A percentile compares a stretch with the other conserved stretches of the same genome.
These are phyloP conservation scores for Lissonota sp. DNA, from an alignment of 2,888 invertebrate species.

Conservation along the genomic window DNA sequence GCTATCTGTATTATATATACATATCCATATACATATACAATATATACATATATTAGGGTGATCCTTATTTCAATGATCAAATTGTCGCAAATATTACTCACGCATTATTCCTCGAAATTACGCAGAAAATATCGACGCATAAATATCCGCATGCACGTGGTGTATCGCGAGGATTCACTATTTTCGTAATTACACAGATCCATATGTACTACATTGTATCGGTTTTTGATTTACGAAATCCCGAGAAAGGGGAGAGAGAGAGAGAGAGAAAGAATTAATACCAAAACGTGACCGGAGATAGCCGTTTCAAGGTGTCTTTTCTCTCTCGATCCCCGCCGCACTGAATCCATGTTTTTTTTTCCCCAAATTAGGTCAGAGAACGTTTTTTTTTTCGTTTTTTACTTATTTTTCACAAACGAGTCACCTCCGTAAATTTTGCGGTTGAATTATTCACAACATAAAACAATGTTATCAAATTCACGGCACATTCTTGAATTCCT, in stretches of 20 bases:
- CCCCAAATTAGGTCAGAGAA: no score
- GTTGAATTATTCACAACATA: background rate
- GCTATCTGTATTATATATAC: no score
- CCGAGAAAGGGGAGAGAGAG: slow-evolving; percentile 22
- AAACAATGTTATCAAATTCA: slow-evolving; percentile 19
- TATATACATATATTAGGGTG: no score
- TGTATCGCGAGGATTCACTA: slow-evolving; percentile 14
- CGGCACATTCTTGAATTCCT: background rate
- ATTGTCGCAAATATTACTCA: slow-evolving; percentile 38
- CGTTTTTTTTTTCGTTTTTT: no score
- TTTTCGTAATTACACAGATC: slow-evolving; percentile 4
- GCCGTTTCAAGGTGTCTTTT: slow-evolving; percentile 19
- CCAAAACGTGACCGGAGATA: background rate
- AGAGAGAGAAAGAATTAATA: background rate
- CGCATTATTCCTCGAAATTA: slow-evolving; percentile 53
- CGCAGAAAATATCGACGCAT: slow-evolving; percentile 12
- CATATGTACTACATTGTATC: slow-evolving; percentile 4
- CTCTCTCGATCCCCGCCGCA: slow-evolving; percentile 4
- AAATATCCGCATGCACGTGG: background rate
- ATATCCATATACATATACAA: no score
- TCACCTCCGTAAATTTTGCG: no score
- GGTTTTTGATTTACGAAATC: background rate
- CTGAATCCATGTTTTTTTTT: background rate
- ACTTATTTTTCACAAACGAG: no score
- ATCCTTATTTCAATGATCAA: background rate